phyloP scores from a whole-genome alignment of 2,888 invertebrate species.

The Ctena decussata region DNA sequence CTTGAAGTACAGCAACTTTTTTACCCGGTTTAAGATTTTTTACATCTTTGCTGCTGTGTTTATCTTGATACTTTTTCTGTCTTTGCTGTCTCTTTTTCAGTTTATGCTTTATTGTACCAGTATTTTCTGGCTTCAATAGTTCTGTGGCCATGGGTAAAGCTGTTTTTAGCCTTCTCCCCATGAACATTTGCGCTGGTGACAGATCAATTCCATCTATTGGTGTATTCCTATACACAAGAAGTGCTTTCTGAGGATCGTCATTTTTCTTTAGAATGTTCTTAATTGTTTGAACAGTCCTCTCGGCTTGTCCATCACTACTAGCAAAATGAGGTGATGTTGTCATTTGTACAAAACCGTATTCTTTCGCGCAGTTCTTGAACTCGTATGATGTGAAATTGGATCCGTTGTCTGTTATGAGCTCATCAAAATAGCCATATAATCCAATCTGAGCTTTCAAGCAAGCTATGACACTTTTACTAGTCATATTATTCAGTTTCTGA shows the following conservation, averaged over 20 bases:
- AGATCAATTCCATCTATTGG: slow-evolving; percentile 25
- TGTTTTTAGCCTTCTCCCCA: slow-evolving; percentile 43
- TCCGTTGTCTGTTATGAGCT: slow-evolving; percentile 4
- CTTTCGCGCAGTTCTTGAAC: slow-evolving; percentile 15
- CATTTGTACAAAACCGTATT: slow-evolving; percentile 23
- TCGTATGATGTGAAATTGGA: slow-evolving; percentile 4
- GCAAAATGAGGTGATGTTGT: slow-evolving; percentile 22
- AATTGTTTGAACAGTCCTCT: slow-evolving; percentile 41
- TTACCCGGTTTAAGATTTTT: neutral
- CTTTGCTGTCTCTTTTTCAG: neutral
- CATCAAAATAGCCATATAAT: slow-evolving; percentile 10
- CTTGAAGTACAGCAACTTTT: slow-evolving; percentile 17
- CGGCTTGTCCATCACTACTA: slow-evolving; percentile 20
- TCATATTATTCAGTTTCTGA: slow-evolving; percentile 1
- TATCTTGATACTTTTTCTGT: slow-evolving; percentile 20
- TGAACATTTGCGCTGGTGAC: slow-evolving; percentile 53
- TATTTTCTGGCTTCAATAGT: slow-evolving; percentile 14
- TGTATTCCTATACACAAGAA: slow-evolving; percentile 33
- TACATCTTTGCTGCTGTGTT: slow-evolving; percentile 13
- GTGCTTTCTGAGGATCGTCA: slow-evolving; percentile 28
- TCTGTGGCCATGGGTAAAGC: slow-evolving; percentile 37
- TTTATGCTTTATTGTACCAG: neutral
- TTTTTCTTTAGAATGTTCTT: slow-evolving; percentile 40
- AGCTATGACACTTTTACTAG: slow-evolving; percentile 6
- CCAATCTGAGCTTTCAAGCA: slow-evolving; percentile 2